Percentiles rank a stretch among this genome's conserved stretches.
phyloP scores from a whole-genome alignment of 2,113 vertebrate genomes.

The Eptesicus fuscus region DNA sequence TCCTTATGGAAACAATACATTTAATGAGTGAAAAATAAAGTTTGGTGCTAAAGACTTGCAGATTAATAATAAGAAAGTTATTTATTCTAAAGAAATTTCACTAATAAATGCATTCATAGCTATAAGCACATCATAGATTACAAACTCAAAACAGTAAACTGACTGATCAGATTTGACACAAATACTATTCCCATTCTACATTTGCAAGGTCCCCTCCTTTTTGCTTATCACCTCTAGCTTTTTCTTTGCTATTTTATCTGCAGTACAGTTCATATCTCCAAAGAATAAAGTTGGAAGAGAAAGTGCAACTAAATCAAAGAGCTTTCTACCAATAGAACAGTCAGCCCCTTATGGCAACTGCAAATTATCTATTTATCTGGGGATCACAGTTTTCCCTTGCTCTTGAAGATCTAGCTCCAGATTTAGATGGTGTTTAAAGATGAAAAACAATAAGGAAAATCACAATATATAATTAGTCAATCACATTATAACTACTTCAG shows the following conservation, averaged over 20 bases:
- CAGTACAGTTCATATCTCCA: neutral
- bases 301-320: neutral
- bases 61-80: neutral
- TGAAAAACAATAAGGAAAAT: neutral
- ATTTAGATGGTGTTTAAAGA: neutral
- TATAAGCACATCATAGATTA: neutral
- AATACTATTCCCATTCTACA: neutral
- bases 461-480: neutral
- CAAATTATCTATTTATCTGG: neutral
- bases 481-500: neutral
- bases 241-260: neutral
- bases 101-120: neutral
- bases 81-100: neutral
- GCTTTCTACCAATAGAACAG: neutral
- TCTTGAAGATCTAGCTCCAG: neutral
- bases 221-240: neutral
- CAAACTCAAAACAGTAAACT: neutral
- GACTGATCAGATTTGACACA: neutral
- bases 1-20: neutral
- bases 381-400: neutral
- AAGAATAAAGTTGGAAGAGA: neutral
- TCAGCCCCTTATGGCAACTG: rapidly evolving
- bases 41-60: neutral
- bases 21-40: neutral
- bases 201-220: neutral